Percentiles rank a stretch among this genome's conserved stretches.
phyloP scores from a whole-genome alignment of 2,888 invertebrate genomes.

The Lasioglossum oenotherae region DNA sequence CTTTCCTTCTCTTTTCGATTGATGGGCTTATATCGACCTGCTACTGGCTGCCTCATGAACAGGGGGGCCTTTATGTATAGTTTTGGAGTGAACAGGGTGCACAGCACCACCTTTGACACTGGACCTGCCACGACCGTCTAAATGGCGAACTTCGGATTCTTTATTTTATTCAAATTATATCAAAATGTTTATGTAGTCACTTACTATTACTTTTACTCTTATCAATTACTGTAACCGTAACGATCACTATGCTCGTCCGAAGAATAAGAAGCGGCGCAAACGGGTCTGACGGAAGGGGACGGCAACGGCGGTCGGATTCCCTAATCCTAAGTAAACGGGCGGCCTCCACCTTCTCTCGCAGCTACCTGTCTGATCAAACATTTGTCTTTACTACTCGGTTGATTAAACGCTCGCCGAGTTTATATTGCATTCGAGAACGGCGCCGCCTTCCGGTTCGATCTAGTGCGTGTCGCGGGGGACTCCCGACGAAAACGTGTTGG shows the following conservation, averaged over 20 bases:
- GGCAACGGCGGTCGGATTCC: conserved; percentile 51
- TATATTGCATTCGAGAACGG: conserved; percentile 64
- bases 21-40: neutral
- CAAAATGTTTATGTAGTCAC: too few species aligned
- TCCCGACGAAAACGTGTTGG: neutral
- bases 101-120: too few species aligned
- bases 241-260: conserved; percentile 23
- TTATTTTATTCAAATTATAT: too few species aligned
- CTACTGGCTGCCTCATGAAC: neutral
- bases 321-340: conserved; percentile 80
- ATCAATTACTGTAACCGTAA: conserved; percentile 24
- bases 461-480: conserved; percentile 32
- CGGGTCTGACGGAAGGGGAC: neutral
- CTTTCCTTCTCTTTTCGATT: neutral
- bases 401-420: conserved; percentile 80
- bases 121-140: too few species aligned
- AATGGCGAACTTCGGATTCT: too few species aligned
- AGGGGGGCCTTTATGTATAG: neutral
- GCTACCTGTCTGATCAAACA: conserved; percentile 82
- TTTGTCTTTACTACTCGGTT: conserved; percentile 83
- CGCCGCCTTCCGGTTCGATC: conserved; percentile 21
- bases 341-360: conserved; percentile 59
- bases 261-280: conserved; percentile 48
- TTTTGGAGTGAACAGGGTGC: too few species aligned
- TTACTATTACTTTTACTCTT: too few species aligned